Evolutionary conservation across 1,140 invertebrate species (phyloP), one percentile per base, ranked within the genome.

Genomic region (Pemphigus obesinymphae): DNA sequence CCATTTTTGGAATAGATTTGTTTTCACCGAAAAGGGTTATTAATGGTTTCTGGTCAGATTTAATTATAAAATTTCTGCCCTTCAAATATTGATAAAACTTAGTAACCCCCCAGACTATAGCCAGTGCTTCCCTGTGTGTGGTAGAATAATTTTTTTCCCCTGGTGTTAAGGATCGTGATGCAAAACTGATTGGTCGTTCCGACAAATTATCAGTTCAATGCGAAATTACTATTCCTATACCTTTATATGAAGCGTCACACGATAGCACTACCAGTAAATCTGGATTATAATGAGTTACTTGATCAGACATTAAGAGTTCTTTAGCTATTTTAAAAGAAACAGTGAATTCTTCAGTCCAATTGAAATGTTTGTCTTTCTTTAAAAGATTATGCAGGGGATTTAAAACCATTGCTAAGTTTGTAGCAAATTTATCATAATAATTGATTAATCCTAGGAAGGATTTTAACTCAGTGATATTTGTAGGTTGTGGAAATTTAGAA

Each of bases 61-160:
- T 82, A 20, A 90, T 82, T 11, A 84, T 85, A 85, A 91, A 91
- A 23, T 85, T 68, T 23, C 86, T n/a, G 82, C 43, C n/a, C n/a
- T n/a, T n/a, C n/a, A n/a, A n/a, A n/a, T n/a, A n/a, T n/a, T n/a
- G n/a, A n/a, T n/a, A n/a, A n/a, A n/a, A n/a, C n/a, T n/a, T n/a
- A n/a, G n/a, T n/a, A n/a, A n/a, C n/a, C n/a, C n/a, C n/a, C n/a
- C 90, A 89, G 84, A 85, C 82, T 15, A 91, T 87, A 3, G 87
- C 86, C n/a, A 89, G 83, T 10, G 87, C 88, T 86, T 92, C 89
- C 84, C 87, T 89, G 45, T 91, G 88, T 37, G 89, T 87, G n/a
- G 88, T 87, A 11, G 86, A 83, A 73, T 90, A 89, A 76, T 87
- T 89, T 84, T 85, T 83, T 83, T 90, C 87, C 7, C 87, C 84